Evolutionary conservation across 2,888 invertebrate genomes (phyloP), one percentile per base, ranked within the genome.

Genomic region (Rhabditoides inermis): DNA sequence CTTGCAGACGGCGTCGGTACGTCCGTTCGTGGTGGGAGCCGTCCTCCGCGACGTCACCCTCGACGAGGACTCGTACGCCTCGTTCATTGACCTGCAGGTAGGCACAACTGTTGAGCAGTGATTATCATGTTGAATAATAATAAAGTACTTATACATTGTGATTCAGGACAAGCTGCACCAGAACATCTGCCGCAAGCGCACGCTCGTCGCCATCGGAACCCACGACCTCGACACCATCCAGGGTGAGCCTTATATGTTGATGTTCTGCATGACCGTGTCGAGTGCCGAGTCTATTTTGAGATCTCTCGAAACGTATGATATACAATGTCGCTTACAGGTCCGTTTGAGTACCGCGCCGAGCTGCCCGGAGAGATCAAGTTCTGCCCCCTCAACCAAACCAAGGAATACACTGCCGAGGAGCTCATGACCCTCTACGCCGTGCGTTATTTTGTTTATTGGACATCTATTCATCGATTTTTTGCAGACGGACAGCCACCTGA

Each of bases 141-240:
- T 45, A 5, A n/a, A n/a, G n/a, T 23, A 26, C 22, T 2, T 2
- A 12, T 44, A 26, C 27, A 44, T 45, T 48, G 2, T n/a, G 2
- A 45, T 48, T 27, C 51, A 73, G 84, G 98, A 99, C 74, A 99
- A 98, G 79, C 81, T 99, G 46, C 98, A 99, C 80, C 94, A 94
- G 77, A 99, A 98, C 78, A 86, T 99, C 63, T 90, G 94, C 70
- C 72, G 82, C 75, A 81, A 71, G 55, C 60, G 75, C 26, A 63
- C 68, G 3, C 58, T 77, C 15, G 76, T 70, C 4, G 66, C 74
- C 22, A 68, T 74, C 35, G 75, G 98, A 39, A 94, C 95, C 0
- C 98, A 98, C 78, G 95, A 98, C 81, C 82, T 95, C 69, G 94
- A 98, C 78, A 90, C 88, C 0, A 78, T 92, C 32, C 79, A 64